Conservation (phyloP, 2,888 invertebrate species). For the Macroteleia sp. region DNA sequence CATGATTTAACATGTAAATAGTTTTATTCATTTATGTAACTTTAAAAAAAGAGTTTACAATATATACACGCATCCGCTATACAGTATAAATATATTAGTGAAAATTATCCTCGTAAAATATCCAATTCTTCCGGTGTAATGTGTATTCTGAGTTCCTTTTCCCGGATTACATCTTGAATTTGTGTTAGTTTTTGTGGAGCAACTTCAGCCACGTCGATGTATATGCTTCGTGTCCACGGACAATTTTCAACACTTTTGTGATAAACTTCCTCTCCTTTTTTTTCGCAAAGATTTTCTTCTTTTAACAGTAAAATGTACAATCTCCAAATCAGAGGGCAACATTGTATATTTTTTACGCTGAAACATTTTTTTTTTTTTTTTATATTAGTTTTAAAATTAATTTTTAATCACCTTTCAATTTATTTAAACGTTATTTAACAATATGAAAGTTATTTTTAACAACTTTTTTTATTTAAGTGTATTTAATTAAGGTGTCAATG, state of each 20-base stretch:
- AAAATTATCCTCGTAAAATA: conserved; percentile 85
- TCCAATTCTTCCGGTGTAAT: conserved; percentile 91
- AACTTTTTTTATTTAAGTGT: background rate
- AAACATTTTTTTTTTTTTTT: no score
- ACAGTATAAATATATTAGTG: conserved; percentile 7
- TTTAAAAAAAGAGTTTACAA: no score
- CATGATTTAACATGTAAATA: conserved; percentile 5
- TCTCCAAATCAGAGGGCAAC: conserved; percentile 87
- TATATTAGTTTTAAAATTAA: no score
- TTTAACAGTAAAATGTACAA: conserved; percentile 87
- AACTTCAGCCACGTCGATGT: conserved; percentile 88
- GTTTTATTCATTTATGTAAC: conserved; percentile 13
- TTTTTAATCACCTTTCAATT: no score
- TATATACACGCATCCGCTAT: no score
- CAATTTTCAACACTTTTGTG: conserved; percentile 78
- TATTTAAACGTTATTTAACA: no score
- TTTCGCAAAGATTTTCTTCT: conserved; percentile 79
- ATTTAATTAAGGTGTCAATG: background rate
- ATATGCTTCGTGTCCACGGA: conserved; percentile 85
- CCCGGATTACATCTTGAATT: conserved; percentile 90
- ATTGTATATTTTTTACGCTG: conserved; percentile 79
- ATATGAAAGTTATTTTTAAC: no score
- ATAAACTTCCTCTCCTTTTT: conserved; percentile 80
- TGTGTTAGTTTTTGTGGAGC: conserved; percentile 86
- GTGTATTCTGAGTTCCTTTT: conserved; percentile 90